These are phyloP conservation scores for Apamea anceps DNA, from an alignment of 2,888 invertebrate genomes.

Conservation along the genomic window DNA sequence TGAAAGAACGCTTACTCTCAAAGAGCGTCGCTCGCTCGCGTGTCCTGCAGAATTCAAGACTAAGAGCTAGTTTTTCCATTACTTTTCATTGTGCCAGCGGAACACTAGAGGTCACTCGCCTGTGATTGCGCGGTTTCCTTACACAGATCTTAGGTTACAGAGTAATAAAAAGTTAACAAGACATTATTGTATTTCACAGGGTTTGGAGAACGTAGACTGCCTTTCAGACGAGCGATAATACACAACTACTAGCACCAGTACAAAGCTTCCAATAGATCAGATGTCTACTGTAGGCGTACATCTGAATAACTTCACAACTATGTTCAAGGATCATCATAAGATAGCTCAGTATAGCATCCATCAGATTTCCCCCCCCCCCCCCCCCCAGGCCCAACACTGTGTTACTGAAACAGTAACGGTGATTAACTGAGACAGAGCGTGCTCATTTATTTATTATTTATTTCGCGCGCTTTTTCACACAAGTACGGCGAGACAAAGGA, in stretches of 20 bases:
- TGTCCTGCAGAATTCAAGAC: neutral
- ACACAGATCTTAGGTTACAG: neutral
- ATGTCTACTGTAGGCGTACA: neutral
- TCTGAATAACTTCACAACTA: neutral
- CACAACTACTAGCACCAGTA: neutral
- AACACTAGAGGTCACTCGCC: neutral
- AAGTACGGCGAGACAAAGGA: constrained; percentile 40
- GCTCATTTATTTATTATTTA: constrained; percentile 49
- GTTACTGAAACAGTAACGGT: constrained; percentile 27
- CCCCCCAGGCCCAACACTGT: neutral
- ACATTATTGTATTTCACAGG: neutral
- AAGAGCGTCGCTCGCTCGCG: neutral
- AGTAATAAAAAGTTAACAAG: constrained; percentile 7
- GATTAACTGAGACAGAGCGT: constrained; percentile 40
- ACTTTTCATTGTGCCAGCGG: constrained; percentile 19
- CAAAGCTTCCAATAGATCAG: neutral
- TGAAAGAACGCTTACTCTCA: constrained; percentile 10
- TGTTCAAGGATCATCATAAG: neutral
- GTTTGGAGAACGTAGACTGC: neutral
- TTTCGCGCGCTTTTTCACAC: constrained; percentile 33
- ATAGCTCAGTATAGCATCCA: neutral
- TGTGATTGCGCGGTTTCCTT: constrained; percentile 12
- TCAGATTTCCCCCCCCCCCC: neutral
- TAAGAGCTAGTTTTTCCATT: constrained; percentile 24
- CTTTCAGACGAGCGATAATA: neutral